Conservation (phyloP, 53 echinoderm and acorn worm species). For the Stichopus horrens region DNA sequence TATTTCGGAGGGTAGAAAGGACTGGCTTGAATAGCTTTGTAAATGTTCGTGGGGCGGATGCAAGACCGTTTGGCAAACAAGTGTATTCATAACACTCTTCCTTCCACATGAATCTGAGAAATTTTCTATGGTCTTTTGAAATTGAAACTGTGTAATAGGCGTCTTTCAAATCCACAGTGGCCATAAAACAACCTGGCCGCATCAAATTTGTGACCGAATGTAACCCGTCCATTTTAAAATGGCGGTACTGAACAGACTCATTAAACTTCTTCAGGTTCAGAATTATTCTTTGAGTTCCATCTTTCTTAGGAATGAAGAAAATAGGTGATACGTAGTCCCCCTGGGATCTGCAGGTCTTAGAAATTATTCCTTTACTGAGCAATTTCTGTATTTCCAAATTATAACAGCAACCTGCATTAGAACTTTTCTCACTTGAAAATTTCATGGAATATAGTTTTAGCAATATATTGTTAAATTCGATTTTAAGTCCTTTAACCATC, state of each 20-base stretch:
- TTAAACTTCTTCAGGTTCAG: constrained; percentile 61
- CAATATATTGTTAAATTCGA: neutral
- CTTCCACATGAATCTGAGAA: constrained; percentile 46
- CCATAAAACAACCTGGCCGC: constrained; percentile 56
- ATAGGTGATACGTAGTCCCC: constrained; percentile 50
- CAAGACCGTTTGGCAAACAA: constrained; percentile 59
- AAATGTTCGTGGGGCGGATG: constrained; percentile 54
- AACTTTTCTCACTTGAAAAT: neutral
- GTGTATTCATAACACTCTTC: constrained; percentile 41
- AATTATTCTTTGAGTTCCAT: constrained; percentile 56
- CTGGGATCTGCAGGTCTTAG: neutral
- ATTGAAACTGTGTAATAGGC: constrained; percentile 67
- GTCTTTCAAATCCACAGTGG: constrained; percentile 56
- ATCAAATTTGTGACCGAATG: constrained; percentile 49
- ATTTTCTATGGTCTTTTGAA: constrained; percentile 35
- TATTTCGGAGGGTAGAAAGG: constrained; percentile 37
- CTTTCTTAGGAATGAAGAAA: constrained; percentile 51
- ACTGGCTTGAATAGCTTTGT: constrained; percentile 60
- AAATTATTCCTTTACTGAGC: constrained; percentile 37
- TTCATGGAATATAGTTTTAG: constrained; percentile 15
- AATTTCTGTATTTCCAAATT: constrained; percentile 38
- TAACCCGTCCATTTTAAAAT: too few relatives aligned
- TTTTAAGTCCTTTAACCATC: constrained; percentile 38
- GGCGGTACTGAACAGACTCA: too few relatives aligned
- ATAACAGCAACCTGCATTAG: neutral